Percentiles rank a stretch among this genome's conserved stretches.
phyloP scores from a whole-genome alignment of 1,140 invertebrate species.

The Heliothis subflexa region DNA sequence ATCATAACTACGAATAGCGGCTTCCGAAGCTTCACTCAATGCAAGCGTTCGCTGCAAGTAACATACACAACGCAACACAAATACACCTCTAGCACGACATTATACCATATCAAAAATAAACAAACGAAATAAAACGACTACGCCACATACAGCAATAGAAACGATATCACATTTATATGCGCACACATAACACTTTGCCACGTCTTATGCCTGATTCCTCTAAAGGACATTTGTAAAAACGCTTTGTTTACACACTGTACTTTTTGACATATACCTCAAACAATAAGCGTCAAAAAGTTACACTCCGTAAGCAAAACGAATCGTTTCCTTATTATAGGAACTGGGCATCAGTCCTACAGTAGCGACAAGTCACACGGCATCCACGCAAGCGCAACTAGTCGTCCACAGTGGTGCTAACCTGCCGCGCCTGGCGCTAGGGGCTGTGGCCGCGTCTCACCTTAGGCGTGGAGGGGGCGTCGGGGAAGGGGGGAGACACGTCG shows the following conservation, averaged over 20 bases:
- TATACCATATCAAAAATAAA: too few relatives aligned
- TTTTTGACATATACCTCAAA: too few relatives aligned
- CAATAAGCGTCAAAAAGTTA: too few relatives aligned
- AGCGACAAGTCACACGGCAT: neutral
- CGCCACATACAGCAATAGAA: too few relatives aligned
- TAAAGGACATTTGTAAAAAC: too few relatives aligned
- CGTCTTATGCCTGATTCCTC: too few relatives aligned
- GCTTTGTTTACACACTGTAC: too few relatives aligned
- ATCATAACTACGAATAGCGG: neutral
- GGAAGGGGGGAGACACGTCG: conserved; percentile 82
- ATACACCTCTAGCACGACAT: neutral
- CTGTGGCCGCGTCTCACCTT: conserved; percentile 75
- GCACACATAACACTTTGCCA: too few relatives aligned
- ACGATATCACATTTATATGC: too few relatives aligned
- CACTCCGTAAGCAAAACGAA: too few relatives aligned
- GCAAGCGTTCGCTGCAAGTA: conserved; percentile 18
- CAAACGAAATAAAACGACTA: too few relatives aligned
- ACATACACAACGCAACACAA: conserved; percentile 11
- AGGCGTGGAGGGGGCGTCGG: conserved; percentile 88
- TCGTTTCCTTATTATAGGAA: too few relatives aligned
- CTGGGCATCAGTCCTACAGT: neutral
- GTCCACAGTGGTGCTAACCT: conserved; percentile 14
- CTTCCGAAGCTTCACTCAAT: conserved; percentile 25
- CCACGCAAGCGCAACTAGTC: neutral
- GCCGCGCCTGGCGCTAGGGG: neutral